These are phyloP conservation scores for Ectemnius cavifrons DNA, from an alignment of 2,888 invertebrate genomes.

Conservation along the genomic window DNA sequence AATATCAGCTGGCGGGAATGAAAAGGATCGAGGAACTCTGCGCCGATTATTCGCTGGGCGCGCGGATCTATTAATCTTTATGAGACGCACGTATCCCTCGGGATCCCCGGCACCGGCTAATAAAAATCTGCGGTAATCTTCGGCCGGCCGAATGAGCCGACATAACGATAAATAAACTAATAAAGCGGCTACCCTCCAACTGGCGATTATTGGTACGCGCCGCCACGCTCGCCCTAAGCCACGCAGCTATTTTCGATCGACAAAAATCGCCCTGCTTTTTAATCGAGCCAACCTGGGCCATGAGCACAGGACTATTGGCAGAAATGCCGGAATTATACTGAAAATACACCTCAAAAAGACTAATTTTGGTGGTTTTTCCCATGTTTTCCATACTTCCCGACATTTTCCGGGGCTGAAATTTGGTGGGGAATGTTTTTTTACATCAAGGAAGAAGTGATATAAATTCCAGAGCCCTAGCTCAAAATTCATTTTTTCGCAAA, in stretches of 20 bases:
- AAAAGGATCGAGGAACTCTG: conserved; percentile 23
- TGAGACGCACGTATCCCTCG: conserved; percentile 64
- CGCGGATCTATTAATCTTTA: conserved; percentile 67
- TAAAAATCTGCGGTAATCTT: conserved; percentile 74
- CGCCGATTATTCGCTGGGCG: conserved; percentile 48
- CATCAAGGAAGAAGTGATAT: too few species aligned
- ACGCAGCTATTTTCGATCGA: conserved; percentile 46
- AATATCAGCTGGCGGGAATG: too few species aligned
- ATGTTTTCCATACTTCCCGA: too few species aligned
- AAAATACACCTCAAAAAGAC: too few species aligned
- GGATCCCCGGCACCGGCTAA: conserved; percentile 63
- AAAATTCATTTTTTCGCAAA: too few species aligned
- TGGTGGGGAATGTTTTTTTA: too few species aligned
- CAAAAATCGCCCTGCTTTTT: conserved; percentile 65
- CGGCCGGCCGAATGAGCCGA: conserved; percentile 59
- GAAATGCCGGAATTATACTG: background rate
- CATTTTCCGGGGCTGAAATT: too few species aligned
- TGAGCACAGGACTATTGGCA: background rate
- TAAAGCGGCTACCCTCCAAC: conserved; percentile 55
- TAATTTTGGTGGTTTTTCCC: too few species aligned
- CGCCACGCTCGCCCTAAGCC: background rate
- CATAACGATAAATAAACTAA: conserved; percentile 71
- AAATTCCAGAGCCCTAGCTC: too few species aligned
- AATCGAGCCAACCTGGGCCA: conserved; percentile 56
- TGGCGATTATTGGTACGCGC: conserved; percentile 47